Evolutionary conservation across 2,888 invertebrate species (phyloP).

Genomic region (Bombylius discolor): DNA sequence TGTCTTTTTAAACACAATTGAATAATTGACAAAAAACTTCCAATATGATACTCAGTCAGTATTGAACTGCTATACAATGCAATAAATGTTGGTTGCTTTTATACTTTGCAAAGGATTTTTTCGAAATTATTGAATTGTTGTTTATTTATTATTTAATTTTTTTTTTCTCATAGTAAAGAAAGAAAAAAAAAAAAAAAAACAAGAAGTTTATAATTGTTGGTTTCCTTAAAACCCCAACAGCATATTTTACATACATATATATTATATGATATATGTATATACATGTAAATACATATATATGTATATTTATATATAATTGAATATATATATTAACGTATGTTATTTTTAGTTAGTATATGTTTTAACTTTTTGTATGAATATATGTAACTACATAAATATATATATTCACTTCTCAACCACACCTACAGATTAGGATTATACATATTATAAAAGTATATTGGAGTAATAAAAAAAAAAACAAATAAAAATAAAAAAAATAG

Average conservation of each 20-base stretch:
- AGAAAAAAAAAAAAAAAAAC: no score
- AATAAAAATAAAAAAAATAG: no score
- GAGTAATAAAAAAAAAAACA: no score
- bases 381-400: no score
- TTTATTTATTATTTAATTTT: neutral
- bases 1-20: no score
- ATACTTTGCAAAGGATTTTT: constrained; percentile 17
- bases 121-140: neutral
- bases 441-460: neutral
- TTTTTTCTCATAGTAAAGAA: neutral
- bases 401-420: neutral
- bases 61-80: constrained; percentile 29
- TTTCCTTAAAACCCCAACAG: neutral
- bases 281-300: neutral
- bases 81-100: constrained; percentile 26
- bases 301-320: neutral
- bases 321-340: no score
- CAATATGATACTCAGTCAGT: constrained; percentile 34
- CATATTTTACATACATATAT: neutral
- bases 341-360: neutral
- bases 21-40: constrained; percentile 36
- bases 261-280: neutral
- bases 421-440: neutral
- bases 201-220: neutral
- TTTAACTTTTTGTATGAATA: neutral